Percentiles rank a stretch among this genome's conserved stretches.
Conservation (phyloP, 2,797 vertebrate genomes). For the Pangasius larnaudii region DNA sequence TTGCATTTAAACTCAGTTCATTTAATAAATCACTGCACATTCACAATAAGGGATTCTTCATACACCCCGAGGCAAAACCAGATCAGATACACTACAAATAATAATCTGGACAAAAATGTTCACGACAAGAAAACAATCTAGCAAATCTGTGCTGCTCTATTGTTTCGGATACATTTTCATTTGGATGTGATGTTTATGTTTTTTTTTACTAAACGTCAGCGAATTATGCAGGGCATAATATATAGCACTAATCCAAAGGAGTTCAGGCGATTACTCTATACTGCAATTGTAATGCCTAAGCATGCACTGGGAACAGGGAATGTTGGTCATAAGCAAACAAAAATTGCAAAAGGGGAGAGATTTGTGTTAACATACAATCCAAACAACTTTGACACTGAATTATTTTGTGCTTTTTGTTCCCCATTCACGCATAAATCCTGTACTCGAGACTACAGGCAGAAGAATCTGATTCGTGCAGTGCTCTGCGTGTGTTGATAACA, state of each 20-base stretch:
- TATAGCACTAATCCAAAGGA: conserved; percentile 56
- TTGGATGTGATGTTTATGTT: conserved; percentile 21
- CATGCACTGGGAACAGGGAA: conserved; percentile 49
- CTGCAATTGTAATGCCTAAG: conserved; percentile 30
- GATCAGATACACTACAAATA: conserved; percentile 70
- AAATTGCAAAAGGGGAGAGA: conserved; percentile 29
- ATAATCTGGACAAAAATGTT: conserved; percentile 67
- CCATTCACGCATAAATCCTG: conserved; percentile 22
- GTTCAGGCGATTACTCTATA: conserved; percentile 38
- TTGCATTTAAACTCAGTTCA: conserved; percentile 61
- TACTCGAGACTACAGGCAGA: not conserved
- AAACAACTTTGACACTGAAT: conserved; percentile 27
- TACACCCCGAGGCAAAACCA: conserved; percentile 68
- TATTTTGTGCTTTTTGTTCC: conserved; percentile 29
- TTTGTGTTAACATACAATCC: conserved; percentile 37
- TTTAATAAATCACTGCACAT: conserved; percentile 79
- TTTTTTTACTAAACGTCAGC: conserved; percentile 38
- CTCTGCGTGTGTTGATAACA: conserved; percentile 9
- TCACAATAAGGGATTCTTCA: conserved; percentile 72
- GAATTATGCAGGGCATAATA: conserved; percentile 51
- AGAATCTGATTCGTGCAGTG: conserved; percentile 29
- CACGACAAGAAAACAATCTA: conserved; percentile 66
- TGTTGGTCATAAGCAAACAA: conserved; percentile 12
- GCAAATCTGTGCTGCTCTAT: conserved; percentile 30
- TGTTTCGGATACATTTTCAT: conserved; percentile 13